Base-by-base conservation (phyloP, 2,888 invertebrate genomes). In the Odontocolon sp. region DNA sequence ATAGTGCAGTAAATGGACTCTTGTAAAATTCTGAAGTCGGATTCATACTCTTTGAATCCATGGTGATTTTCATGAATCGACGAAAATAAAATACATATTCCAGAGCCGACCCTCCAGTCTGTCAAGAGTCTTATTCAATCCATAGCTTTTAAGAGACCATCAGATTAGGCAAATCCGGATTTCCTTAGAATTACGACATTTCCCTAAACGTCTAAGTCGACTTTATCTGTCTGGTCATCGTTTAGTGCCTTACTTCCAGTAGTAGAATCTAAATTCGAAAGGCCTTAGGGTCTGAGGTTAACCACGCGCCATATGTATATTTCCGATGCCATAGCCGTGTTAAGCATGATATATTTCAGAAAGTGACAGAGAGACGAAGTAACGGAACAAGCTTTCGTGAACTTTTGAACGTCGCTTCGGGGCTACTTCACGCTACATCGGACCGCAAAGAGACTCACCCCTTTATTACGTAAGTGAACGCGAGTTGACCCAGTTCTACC, bases 381-480 rank as follows among this genome's bases (percentile, higher is more conserved):
- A 70, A 70, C 61, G 33, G 56, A 69, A 70, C n/a, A n/a, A 64
- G 57, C 50, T 59, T 57, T 50, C 31, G 57, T 8, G 66, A 72
- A 72, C 72, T 72, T 72, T 66, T 52, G 72, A 50, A 33, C 50
- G 57, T 28, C 45, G 59, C 76, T 76, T 57, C 42, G 38, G 72
- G 42, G 76, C 76, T 72, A 50, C 72, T 67, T 54, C 16, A 59
- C 50, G 71, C 52, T 64, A 57, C 76, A 66, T 72, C 59, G 52
- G 36, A 76, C 56, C 52, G 66, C 36, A 57, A 42, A 54, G 52
- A 59, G 76, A 72, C 71, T 75, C 40, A 36, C 42, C 31, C 71
- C 59, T 59, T 76, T 59, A 72, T 66, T 67, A 76, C 72, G 59
- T 64, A 28, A 14, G 56, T 18, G 47, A 57, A 56, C 56, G 47